Conservation (phyloP, 2,113 vertebrate species). For the Amazona guildingii region DNA sequence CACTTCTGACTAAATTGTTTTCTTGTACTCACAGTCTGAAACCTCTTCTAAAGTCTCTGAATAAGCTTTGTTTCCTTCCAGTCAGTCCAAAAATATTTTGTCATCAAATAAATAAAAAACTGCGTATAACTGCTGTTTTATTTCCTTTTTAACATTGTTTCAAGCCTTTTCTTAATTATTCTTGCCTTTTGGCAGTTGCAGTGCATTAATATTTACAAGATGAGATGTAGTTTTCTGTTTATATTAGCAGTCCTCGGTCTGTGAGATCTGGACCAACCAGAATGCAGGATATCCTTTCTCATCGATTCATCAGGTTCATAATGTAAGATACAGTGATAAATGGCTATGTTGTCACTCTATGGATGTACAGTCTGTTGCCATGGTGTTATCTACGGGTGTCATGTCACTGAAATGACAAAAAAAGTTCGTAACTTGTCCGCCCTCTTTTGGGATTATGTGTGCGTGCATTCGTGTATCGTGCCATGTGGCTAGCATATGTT, state of each 20-base stretch:
- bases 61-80: conserved; percentile 16
- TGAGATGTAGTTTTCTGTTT: conserved; percentile 85
- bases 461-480: conserved; percentile 53
- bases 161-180: conserved; percentile 55
- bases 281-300: conserved; percentile 86
- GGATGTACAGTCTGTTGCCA: conserved; percentile 70
- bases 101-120: conserved; percentile 48
- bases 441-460: conserved; percentile 42
- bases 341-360: conserved; percentile 70
- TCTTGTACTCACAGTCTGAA: conserved; percentile 36
- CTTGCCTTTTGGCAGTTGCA: conserved; percentile 64
- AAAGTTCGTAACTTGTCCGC: conserved; percentile 29
- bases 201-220: conserved; percentile 76
- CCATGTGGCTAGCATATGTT: conserved; percentile 55
- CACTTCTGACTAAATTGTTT: conserved; percentile 45
- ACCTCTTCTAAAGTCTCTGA: conserved; percentile 2
- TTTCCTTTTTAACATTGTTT: conserved; percentile 48
- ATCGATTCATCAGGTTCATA: conserved; percentile 84
- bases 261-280: conserved; percentile 85
- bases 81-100: conserved; percentile 48
- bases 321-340: conserved; percentile 77
- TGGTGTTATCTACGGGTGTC: conserved; percentile 63
- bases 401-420: conserved; percentile 36
- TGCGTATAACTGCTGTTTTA: conserved; percentile 48
- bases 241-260: conserved; percentile 84